Percentiles rank a stretch among this genome's conserved stretches.
These are phyloP conservation scores for Colostygia pectinataria DNA, from an alignment of 2,888 invertebrate species.

Conservation along the genomic window DNA sequence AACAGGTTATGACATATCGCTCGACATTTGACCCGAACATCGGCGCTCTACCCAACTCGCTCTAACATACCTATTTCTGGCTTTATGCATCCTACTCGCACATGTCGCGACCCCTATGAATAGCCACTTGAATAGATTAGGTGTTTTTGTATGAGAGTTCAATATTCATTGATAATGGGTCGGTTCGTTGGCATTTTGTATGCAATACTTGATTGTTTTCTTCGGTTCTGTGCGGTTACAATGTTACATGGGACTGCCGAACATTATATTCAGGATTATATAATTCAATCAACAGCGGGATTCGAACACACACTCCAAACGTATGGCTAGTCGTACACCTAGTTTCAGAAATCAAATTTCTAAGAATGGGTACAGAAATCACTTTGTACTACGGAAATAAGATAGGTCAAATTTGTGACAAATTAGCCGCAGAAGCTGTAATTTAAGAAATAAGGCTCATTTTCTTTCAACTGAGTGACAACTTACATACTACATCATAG, in stretches of 20 bases:
- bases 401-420: too few species aligned
- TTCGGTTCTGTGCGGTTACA: slow-evolving; percentile 17
- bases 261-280: too few species aligned
- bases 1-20: slow-evolving; percentile 82
- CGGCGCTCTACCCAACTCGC: slow-evolving; percentile 57
- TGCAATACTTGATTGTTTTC: slow-evolving; percentile 57
- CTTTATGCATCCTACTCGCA: slow-evolving; percentile 60
- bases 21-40: slow-evolving; percentile 76
- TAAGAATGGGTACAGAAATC: too few species aligned
- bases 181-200: slow-evolving; percentile 74
- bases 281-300: too few species aligned
- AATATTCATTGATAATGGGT: slow-evolving; percentile 76
- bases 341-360: too few species aligned
- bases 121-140: slow-evolving; percentile 82
- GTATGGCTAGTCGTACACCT: too few species aligned
- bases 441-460: too few species aligned
- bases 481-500: too few species aligned
- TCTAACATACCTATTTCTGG: slow-evolving; percentile 52
- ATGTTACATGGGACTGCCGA: too few species aligned
- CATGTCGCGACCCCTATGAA: slow-evolving; percentile 75
- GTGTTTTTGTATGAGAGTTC: slow-evolving; percentile 78
- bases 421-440: too few species aligned
- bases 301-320: too few species aligned
- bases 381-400: too few species aligned
- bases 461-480: not conserved